Conservation (phyloP, 2,797 vertebrate species). For the Phylloscopus collybita region DNA sequence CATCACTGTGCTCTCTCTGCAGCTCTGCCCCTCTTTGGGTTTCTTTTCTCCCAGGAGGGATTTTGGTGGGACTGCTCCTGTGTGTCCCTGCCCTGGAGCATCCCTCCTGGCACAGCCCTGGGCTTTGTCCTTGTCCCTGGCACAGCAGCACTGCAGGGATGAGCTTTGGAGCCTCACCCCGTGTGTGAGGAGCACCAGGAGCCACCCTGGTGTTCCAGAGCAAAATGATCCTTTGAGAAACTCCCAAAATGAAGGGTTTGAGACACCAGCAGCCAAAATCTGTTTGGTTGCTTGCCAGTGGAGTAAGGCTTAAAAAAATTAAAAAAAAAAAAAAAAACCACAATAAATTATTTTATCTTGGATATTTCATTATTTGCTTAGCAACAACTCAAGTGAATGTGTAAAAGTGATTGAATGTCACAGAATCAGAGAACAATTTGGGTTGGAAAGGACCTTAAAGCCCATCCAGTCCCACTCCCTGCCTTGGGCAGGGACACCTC, state of each 20-base stretch:
- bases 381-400: not conserved
- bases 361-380: not conserved
- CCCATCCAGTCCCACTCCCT: not conserved
- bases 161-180: not conserved
- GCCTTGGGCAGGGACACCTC: not conserved
- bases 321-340: fast-evolving
- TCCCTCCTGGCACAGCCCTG: not conserved
- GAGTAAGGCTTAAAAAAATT: not conserved
- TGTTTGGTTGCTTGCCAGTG: not conserved
- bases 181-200: not conserved
- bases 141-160: fast-evolving
- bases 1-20: not conserved
- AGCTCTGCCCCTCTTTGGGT: fast-evolving
- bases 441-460: not conserved
- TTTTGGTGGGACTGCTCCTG: not conserved
- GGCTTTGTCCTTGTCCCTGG: not conserved
- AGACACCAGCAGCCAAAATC: not conserved
- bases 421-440: not conserved
- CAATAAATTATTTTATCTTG: not conserved
- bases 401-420: not conserved
- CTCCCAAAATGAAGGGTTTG: not conserved
- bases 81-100: not conserved
- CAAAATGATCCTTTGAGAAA: not conserved
- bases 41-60: not conserved
- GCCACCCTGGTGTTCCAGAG: fast-evolving